Base-by-base conservation (phyloP, 2,113 vertebrate genomes). In the Stomatorhinus ivindoensis region DNA sequence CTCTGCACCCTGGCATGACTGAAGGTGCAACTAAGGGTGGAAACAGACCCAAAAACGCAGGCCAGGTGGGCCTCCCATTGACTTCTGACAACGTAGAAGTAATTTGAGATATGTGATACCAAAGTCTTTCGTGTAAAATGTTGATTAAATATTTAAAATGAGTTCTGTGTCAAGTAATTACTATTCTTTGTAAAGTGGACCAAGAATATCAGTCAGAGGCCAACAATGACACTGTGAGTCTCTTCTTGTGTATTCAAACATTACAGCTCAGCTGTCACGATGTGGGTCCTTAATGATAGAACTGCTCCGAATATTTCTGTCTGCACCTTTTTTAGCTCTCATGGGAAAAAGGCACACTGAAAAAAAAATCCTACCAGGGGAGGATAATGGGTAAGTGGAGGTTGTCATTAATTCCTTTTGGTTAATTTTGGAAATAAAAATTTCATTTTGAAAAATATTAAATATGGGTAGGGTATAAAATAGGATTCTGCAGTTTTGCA, bases 111-210 rank as follows among this genome's bases (percentile, higher is more conserved):
- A 96, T 93, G 76, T 11, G 93, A 95, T 88, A 90, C 92, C 87
- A 7, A 21, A 53, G 89, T 91, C 91, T 89, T 92, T 94, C 92
- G 91, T 92, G 92, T 93, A 93, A 65, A 86, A 92, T 93, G 76
- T 91, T 55, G 89, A 92, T 95, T 96, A 95, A 96, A 96, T 96
- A 95, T 95, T 96, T 95, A 92, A 95, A 94, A 94, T 53, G 91
- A 93, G 93, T 90, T 91, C 87, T 90, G 88, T 90, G 93, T 93
- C 92, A 88, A 91, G 93, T 94, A 93, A 95, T 96, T 94, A 94
- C 94, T 92, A 92, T 93, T 94, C 91, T 93, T 91, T 91, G 94
- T 94, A 94, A 94, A 90, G 90, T 93, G 87, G 91, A 94, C 92
- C 94, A 94, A 93, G 83, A 76, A 85, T 90, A 91, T 94, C 90